Conservation (phyloP, 2,113 vertebrate species). For the Thinocorus orbignyianus region DNA sequence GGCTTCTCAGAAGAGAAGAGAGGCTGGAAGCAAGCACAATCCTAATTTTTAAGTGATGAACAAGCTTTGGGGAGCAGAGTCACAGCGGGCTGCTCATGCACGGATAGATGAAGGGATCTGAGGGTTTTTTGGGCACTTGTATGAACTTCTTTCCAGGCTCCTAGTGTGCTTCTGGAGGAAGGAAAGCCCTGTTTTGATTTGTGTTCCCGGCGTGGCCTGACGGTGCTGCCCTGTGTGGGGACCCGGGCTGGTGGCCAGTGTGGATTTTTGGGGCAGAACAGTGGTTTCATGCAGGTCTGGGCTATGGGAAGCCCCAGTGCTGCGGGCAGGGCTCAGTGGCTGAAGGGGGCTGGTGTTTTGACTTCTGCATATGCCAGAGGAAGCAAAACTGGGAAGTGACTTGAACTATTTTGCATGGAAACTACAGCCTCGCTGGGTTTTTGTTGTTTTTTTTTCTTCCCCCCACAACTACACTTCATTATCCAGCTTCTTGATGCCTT, state of each 20-base stretch:
- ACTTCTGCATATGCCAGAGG: conserved; percentile 38
- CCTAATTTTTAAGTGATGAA: neutral
- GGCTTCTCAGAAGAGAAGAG: neutral
- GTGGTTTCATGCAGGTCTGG: neutral
- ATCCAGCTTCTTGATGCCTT: conserved; percentile 37
- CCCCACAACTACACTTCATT: conserved; percentile 43
- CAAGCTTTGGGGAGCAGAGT: neutral
- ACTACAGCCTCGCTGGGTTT: neutral
- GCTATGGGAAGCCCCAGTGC: neutral
- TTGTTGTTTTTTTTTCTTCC: neutral
- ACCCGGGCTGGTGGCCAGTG: fast-evolving
- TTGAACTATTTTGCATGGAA: conserved; percentile 21
- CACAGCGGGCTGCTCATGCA: fast-evolving
- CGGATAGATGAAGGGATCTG: neutral
- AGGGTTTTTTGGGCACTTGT: neutral
- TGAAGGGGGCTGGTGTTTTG: conserved; percentile 14
- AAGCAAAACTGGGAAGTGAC: conserved; percentile 33
- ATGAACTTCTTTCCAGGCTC: neutral
- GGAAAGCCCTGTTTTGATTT: neutral
- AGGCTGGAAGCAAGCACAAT: neutral
- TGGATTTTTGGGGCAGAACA: fast-evolving
- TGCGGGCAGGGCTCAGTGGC: neutral
- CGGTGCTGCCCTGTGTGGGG: neutral
- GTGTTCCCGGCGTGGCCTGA: neutral
- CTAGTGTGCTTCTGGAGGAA: neutral